Evolutionary conservation across 2,888 invertebrate species (phyloP).

Genomic region (Eupithecia pulchellata): DNA sequence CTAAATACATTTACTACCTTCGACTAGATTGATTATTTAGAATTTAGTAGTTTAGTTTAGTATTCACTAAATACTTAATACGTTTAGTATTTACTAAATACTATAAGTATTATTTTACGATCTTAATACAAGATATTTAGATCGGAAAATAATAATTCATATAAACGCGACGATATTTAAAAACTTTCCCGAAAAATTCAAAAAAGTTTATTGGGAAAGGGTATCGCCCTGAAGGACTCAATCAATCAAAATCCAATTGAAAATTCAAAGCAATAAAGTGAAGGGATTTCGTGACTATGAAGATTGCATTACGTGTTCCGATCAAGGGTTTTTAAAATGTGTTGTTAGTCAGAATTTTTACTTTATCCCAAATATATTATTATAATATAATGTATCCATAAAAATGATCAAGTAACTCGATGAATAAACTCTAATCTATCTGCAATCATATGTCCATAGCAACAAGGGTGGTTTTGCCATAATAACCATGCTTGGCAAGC

Average conservation of each 20-base stretch:
- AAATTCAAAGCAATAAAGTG: slow-evolving; percentile 78
- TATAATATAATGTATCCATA: too few relatives aligned
- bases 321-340: slow-evolving; percentile 53
- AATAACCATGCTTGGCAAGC: too few relatives aligned
- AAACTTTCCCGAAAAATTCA: slow-evolving; percentile 2
- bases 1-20: too few relatives aligned
- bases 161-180: neutral
- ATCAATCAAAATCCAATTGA: slow-evolving; percentile 81
- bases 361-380: neutral
- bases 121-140: neutral
- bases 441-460: too few relatives aligned
- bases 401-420: neutral
- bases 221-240: slow-evolving; percentile 47
- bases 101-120: neutral
- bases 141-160: neutral
- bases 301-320: slow-evolving; percentile 54
- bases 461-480: too few relatives aligned
- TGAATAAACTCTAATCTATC: neutral
- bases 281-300: slow-evolving; percentile 65
- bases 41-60: too few relatives aligned
- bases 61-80: too few relatives aligned
- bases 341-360: neutral
- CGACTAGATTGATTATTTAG: too few relatives aligned
- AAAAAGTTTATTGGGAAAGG: slow-evolving; percentile 48
- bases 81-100: too few relatives aligned